Percentiles rank a stretch among this genome's conserved stretches.
Evolutionary conservation across 2,113 vertebrate species (phyloP).

Genomic region (Australoheros scitulus): DNA sequence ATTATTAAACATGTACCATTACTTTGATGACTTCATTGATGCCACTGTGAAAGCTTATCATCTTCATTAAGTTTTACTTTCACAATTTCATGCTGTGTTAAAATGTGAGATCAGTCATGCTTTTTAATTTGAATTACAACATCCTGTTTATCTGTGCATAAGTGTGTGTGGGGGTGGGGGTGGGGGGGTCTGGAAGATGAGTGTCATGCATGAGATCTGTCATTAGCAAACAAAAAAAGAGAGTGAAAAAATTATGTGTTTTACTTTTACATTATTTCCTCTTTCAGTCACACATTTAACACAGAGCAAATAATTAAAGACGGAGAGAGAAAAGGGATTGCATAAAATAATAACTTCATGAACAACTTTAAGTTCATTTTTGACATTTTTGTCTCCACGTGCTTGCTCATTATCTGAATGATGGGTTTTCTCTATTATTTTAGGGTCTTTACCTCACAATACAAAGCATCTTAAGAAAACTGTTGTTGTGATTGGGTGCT

Average conservation of each 20-base stretch:
- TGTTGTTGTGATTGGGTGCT: too few relatives aligned
- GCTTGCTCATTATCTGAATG: too few relatives aligned
- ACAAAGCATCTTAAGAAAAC: too few relatives aligned
- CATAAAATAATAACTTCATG: not conserved
- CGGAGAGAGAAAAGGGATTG: not conserved
- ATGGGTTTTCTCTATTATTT: too few relatives aligned
- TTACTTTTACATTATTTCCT: conserved; percentile 16
- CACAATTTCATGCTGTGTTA: conserved; percentile 56
- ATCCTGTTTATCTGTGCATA: not conserved
- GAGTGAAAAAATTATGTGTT: conserved; percentile 1
- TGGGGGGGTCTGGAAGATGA: conserved; percentile 54
- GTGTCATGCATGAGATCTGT: conserved; percentile 21
- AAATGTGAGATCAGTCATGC: conserved; percentile 18
- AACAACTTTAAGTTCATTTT: not conserved
- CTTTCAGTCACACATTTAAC: not conserved
- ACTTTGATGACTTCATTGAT: conserved; percentile 26
- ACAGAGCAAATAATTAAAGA: not conserved
- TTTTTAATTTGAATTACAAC: conserved; percentile 22
- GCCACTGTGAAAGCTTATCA: conserved; percentile 32
- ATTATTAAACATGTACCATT: conserved; percentile 45
- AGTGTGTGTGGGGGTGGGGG: conserved; percentile 11
- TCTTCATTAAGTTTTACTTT: conserved; percentile 51
- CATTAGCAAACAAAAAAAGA: conserved; percentile 42
- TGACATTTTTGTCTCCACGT: too few relatives aligned
- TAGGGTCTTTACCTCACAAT: too few relatives aligned